Conservation (phyloP, 2,113 vertebrate genomes). For the Xyliphius kryptos region DNA sequence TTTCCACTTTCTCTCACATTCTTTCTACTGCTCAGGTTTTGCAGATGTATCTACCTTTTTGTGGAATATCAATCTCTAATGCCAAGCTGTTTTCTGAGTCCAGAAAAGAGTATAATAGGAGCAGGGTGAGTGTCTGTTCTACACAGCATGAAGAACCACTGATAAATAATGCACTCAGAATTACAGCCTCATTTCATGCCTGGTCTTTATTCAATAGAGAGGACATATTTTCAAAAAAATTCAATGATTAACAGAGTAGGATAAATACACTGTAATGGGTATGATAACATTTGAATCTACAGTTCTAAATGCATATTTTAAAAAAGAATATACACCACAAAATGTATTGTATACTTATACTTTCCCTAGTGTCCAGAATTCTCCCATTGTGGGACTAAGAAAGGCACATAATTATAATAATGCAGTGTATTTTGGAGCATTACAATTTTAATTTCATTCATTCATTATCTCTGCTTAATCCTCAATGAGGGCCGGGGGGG, state of each 20-base stretch:
- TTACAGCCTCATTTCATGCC: conserved; percentile 25
- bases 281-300: neutral
- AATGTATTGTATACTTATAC: too few species aligned
- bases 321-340: too few species aligned
- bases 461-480: too few species aligned
- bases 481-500: too few species aligned
- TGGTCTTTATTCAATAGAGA: conserved; percentile 11
- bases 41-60: conserved; percentile 71
- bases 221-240: neutral
- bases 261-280: neutral
- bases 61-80: conserved; percentile 66
- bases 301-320: too few species aligned
- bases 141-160: conserved; percentile 23
- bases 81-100: conserved; percentile 71
- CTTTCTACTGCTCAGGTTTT: conserved; percentile 54
- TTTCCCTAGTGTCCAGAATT: too few species aligned
- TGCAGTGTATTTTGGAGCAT: too few species aligned
- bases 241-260: neutral
- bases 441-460: too few species aligned
- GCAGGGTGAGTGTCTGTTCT: conserved; percentile 51
- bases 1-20: neutral
- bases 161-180: conserved; percentile 20
- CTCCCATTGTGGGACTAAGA: too few species aligned
- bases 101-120: conserved; percentile 68
- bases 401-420: too few species aligned